Evolutionary conservation across 2,888 invertebrate species (phyloP).

Genomic region (Cetonia aurata): DNA sequence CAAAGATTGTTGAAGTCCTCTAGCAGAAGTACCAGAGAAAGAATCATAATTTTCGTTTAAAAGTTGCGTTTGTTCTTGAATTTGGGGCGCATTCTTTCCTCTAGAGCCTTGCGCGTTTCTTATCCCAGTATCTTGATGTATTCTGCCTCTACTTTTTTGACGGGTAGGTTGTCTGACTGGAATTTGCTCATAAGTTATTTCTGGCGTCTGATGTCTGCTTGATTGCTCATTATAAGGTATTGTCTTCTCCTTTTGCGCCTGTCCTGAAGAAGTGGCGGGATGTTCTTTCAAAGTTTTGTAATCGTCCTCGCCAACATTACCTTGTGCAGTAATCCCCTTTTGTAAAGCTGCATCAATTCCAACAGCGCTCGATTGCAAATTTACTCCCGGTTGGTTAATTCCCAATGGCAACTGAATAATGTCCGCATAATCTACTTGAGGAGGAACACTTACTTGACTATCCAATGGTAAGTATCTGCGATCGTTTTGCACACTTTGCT

Average conservation of each 20-base stretch:
- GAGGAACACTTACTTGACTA: constrained; percentile 2
- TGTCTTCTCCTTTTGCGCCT: background rate
- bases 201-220: background rate
- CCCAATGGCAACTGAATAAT: constrained; percentile 37
- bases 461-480: constrained; percentile 35
- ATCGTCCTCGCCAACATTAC: constrained; percentile 50
- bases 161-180: constrained; percentile 1
- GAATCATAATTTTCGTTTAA: background rate
- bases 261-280: constrained; percentile 44
- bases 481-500: constrained; percentile 10
- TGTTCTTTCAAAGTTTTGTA: constrained; percentile 62
- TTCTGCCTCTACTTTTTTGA: constrained; percentile 39
- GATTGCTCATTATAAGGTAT: background rate
- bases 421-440: constrained; percentile 40
- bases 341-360: background rate
- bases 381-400: background rate
- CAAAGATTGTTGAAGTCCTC: background rate
- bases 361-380: too few species aligned
- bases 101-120: constrained; percentile 25
- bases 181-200: background rate
- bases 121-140: constrained; percentile 19
- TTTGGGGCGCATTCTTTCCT: background rate
- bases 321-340: background rate
- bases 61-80: constrained; percentile 20
- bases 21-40: background rate